Evolutionary conservation across 2,888 invertebrate species (phyloP).

Genomic region (Sinopyrophorus schimmeli): DNA sequence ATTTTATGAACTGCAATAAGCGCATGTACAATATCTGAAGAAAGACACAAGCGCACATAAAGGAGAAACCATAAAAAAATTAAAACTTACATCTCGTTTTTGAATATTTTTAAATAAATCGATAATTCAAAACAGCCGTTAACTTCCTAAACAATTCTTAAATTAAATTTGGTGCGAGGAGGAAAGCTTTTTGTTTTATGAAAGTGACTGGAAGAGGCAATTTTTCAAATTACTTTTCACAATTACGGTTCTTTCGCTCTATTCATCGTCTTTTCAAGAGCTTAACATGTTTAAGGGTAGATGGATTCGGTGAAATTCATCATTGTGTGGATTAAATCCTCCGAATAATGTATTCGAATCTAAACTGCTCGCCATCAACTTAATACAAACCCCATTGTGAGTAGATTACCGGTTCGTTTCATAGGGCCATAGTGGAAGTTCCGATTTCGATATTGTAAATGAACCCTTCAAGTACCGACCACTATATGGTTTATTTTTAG

Average conservation of each 20-base stretch:
- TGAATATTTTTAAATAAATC: too few species aligned
- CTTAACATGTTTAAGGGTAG: constrained; percentile 16
- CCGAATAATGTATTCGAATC: constrained; percentile 21
- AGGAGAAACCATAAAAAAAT: too few species aligned
- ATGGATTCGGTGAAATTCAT: constrained; percentile 19
- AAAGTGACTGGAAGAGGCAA: constrained; percentile 3
- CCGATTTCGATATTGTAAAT: constrained; percentile 11
- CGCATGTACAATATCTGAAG: too few species aligned
- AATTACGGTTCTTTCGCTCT: constrained; percentile 9
- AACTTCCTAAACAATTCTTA: too few species aligned
- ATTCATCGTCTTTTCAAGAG: constrained; percentile 16
- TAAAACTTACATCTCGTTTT: too few species aligned
- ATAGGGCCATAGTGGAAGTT: constrained; percentile 3
- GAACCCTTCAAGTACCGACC: constrained; percentile 11
- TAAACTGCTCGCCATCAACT: constrained; percentile 20
- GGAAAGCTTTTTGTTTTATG: too few species aligned
- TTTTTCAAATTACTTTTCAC: constrained; percentile 14
- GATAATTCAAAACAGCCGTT: too few species aligned
- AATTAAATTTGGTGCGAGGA: too few species aligned
- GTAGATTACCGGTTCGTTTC: constrained; percentile 19
- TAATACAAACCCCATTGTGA: constrained; percentile 21
- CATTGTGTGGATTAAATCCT: constrained; percentile 19
- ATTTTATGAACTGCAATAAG: too few species aligned
- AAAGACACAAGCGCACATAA: too few species aligned
- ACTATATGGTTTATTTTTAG: constrained; percentile 11